Base-by-base conservation (phyloP, 2,888 invertebrate species). In the Isotomurus palustris region DNA sequence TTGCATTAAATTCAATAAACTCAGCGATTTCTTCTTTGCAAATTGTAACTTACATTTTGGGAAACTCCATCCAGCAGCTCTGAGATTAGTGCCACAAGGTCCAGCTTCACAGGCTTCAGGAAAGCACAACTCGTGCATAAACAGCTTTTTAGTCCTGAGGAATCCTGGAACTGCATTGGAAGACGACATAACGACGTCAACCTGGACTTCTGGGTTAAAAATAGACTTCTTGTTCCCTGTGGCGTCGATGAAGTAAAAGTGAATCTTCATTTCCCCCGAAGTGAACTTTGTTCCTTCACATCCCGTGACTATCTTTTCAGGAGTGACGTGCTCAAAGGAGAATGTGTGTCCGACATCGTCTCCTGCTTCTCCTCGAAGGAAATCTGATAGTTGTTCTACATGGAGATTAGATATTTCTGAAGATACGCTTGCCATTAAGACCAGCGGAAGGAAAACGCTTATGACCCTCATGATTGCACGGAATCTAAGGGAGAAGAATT, bases 71-170 rank as follows among this genome's bases (percentile, higher is more conserved):
- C 55, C 55, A 1, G 48, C 17, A 17, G 54, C 36, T 2, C 50
- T 50, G 3, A 44, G 28, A 24, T 53, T 48, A 35, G 32, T 55
- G 21, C 64, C 60, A 43, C 68, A 68, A n/a, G 54, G 44, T 17
- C 53, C 41, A 28, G 56, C 55, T 1, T 47, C 49, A 52, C 68
- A 68, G 21, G 61, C 56, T 2, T 44, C 49, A 2, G 68, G 68
- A 51, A 68, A 68, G 40, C 68, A 68, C 47, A 68, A 56, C 35
- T 68, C 68, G 27, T 59, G 53, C 59, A 66, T 63, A 40, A 44
- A 50, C 19, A 68, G 58, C 2, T 54, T 50, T 24, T 54, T 50
- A 22, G 47, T 53, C 2, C 62, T 47, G 21, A 41, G 43, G 10
- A 62, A 32, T 32, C 58, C 54, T n/a, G 56, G 62, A 35, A 55